Evolutionary conservation across 2,888 invertebrate genomes (phyloP).

Genomic region (Sinopyrophorus schimmeli): DNA sequence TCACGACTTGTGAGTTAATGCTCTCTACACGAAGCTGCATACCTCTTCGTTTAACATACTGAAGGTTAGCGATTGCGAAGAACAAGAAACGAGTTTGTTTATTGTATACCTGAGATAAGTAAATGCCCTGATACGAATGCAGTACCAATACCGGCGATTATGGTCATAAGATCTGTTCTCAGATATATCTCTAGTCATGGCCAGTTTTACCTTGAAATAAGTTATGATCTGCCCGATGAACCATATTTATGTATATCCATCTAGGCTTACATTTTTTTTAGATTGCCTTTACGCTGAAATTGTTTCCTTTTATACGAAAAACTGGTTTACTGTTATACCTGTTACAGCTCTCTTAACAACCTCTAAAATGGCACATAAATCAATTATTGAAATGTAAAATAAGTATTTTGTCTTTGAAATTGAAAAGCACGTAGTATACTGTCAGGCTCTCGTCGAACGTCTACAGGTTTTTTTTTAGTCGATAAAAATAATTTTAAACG

Average conservation of each 20-base stretch:
- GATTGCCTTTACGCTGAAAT: no score
- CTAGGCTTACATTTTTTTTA: no score
- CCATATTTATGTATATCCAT: constrained; percentile 14
- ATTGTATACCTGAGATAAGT: constrained; percentile 23
- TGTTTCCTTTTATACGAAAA: no score
- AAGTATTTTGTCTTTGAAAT: no score
- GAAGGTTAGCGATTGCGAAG: constrained; percentile 1
- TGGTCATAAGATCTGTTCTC: constrained; percentile 32
- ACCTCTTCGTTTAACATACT: constrained; percentile 4
- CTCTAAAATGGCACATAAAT: no score
- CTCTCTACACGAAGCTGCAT: constrained; percentile 17
- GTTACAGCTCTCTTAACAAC: no score
- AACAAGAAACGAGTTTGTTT: constrained; percentile 23
- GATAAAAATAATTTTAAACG: no score
- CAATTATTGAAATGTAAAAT: no score
- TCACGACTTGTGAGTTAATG: constrained; percentile 28
- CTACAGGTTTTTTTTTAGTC: no score
- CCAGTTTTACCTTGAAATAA: constrained; percentile 30
- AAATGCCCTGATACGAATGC: constrained; percentile 30
- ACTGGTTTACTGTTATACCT: no score
- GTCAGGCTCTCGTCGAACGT: no score
- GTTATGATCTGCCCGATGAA: constrained; percentile 19
- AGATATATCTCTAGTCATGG: constrained; percentile 35
- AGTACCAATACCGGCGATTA: constrained; percentile 30
- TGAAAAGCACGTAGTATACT: no score